Conservation (phyloP, 2,888 invertebrate species). For the Phymatocera aterrima region DNA sequence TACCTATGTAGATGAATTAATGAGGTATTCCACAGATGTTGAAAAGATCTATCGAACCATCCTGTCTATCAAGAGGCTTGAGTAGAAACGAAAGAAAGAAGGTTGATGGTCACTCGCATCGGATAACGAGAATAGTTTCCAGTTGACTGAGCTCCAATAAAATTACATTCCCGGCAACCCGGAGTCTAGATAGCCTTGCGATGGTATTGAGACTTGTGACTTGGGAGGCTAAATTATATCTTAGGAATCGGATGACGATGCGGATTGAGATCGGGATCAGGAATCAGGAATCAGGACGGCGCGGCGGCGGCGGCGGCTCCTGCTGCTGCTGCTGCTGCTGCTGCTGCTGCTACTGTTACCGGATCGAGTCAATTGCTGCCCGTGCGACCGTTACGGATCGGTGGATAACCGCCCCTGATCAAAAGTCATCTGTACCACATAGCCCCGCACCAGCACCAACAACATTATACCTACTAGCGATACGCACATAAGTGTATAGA, state of each 20-base stretch:
- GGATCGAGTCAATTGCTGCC: slow-evolving; percentile 27
- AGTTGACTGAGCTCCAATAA: neutral
- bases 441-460: no score
- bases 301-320: neutral
- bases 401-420: slow-evolving; percentile 33
- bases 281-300: neutral
- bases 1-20: neutral
- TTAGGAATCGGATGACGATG: slow-evolving; percentile 29
- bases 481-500: no score
- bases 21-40: neutral
- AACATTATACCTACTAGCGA: no score
- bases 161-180: neutral
- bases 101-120: slow-evolving; percentile 13
- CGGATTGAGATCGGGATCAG: slow-evolving; percentile 29
- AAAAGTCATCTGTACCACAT: slow-evolving; percentile 39
- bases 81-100: neutral
- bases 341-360: no score
- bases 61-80: no score
- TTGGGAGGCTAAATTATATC: neutral
- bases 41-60: no score
- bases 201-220: neutral
- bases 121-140: slow-evolving; percentile 29
- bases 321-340: no score
- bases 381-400: slow-evolving; percentile 46
- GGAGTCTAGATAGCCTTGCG: no score